Percentiles rank a stretch among this genome's conserved stretches.
Conservation (phyloP, 2,113 vertebrate genomes). For the Nasalis larvatus region DNA sequence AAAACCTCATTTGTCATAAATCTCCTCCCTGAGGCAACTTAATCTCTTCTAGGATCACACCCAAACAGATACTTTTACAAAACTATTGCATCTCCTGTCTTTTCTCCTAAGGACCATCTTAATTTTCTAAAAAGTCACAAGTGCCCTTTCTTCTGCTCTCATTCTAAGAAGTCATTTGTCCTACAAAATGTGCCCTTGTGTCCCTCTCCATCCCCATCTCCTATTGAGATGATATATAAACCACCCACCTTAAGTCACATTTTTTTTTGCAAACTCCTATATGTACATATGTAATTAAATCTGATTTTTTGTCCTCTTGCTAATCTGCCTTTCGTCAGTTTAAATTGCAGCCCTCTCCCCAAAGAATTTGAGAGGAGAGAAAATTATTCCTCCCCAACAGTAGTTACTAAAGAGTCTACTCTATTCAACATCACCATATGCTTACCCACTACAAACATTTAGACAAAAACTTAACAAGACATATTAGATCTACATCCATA, state of each 20-base stretch:
- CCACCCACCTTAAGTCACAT: not conserved
- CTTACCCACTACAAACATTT: not conserved
- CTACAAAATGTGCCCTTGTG: not conserved
- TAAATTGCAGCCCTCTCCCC: not conserved
- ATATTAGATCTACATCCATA: not conserved
- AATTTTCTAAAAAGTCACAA: not conserved
- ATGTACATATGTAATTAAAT: not conserved
- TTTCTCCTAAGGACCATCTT: not conserved
- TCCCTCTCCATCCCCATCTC: not conserved
- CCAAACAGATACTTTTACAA: not conserved
- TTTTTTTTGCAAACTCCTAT: not conserved
- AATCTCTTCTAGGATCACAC: not conserved
- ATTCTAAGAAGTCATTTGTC: not conserved
- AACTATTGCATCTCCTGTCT: not conserved
- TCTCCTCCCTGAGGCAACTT: not conserved
- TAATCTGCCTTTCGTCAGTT: not conserved
- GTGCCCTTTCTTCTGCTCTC: not conserved
- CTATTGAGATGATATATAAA: not conserved
- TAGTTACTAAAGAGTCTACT: not conserved
- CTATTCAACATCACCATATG: not conserved
- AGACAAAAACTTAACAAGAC: not conserved
- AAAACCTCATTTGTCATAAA: not conserved
- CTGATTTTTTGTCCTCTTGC: not conserved
- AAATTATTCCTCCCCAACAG: not conserved
- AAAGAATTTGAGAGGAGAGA: not conserved